These are phyloP conservation scores for Carassius auratus DNA, from an alignment of 2,113 vertebrate genomes.

Conservation along the genomic window DNA sequence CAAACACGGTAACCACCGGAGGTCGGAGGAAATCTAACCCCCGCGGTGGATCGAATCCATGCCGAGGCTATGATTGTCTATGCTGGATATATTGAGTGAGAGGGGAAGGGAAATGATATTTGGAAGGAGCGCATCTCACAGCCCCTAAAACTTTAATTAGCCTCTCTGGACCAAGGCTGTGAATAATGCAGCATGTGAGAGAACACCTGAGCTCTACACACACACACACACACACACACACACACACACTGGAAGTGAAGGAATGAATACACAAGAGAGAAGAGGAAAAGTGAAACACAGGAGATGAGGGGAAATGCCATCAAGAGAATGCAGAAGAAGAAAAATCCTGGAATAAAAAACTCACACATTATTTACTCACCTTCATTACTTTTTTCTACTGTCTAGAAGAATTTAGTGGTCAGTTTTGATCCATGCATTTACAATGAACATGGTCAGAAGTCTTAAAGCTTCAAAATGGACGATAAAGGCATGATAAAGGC, in stretches of 20 bases:
- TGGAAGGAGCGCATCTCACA: slow-evolving; percentile 51
- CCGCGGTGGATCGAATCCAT: slow-evolving; percentile 51
- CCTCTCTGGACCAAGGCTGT: slow-evolving; percentile 56
- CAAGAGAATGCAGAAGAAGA: neutral
- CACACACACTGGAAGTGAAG: neutral
- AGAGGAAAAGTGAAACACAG: neutral
- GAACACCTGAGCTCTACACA: slow-evolving; percentile 58
- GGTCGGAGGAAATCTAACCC: slow-evolving; percentile 53
- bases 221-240: slow-evolving; percentile 26
- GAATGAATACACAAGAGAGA: slow-evolving; percentile 31
- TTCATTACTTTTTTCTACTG: neutral
- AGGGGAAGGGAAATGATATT: slow-evolving; percentile 55
- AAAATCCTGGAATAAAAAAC: neutral
- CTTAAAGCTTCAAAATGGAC: neutral
- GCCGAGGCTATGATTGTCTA: slow-evolving; percentile 54
- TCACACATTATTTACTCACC: neutral
- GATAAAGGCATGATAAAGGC: neutral
- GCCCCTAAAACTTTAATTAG: slow-evolving; percentile 69
- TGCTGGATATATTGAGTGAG: slow-evolving; percentile 48
- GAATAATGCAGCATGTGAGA: slow-evolving; percentile 72
- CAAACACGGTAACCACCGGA: slow-evolving; percentile 64
- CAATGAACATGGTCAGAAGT: neutral
- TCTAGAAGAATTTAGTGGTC: neutral
- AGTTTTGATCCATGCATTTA: neutral
- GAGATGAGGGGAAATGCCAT: slow-evolving; percentile 12